Evolutionary conservation across 2,113 vertebrate genomes (phyloP), one percentile per base, ranked within the genome.

Genomic region (Chaenocephalus aceratus): DNA sequence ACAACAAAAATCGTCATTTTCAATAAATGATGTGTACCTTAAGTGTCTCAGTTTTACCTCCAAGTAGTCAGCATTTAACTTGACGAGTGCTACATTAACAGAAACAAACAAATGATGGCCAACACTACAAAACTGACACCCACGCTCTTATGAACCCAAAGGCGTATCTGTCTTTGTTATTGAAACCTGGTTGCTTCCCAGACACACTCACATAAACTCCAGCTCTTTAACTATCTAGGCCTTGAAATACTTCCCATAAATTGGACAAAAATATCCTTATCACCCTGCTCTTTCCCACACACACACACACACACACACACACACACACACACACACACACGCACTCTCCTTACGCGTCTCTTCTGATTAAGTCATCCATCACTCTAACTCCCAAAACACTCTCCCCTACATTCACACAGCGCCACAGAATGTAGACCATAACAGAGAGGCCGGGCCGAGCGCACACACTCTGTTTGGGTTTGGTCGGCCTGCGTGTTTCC

Each of bases 211-310:
- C 44, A 45, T 21, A 8, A 75, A 58, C 68, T 30, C 30, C 10
- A 61, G 8, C 59, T 41, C 67, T 83, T 52, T 41, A 63, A 76
- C 41, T 8, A 21, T 51, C 60, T 68, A 56, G 87, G 81, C 89
- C 92, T 93, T 91, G 85, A 88, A 86, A 91, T 92, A 75, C 79
- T 89, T 92, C 34, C 66, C 85, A 89, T 79, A 86, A 88, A 84
- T 76, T 66, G 48, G 88, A 81, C 69, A 75, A 91, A 91, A 93
- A 93, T 92, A 91, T 89, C 89, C 89, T 89, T 87, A 92, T 92
- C 92, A 63, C 23, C 44, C 64, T 4, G 30, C 45, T 26, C 51
- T 63, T 59, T 81, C 61, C 53, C 70, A 67, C 60, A 52, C 62
- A 58, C 36, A 21, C 21, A 21, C 21, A 21, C 21, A 21, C n/a